Conservation (phyloP, 1,140 invertebrate species). For the Trinorchestia longiramus region DNA sequence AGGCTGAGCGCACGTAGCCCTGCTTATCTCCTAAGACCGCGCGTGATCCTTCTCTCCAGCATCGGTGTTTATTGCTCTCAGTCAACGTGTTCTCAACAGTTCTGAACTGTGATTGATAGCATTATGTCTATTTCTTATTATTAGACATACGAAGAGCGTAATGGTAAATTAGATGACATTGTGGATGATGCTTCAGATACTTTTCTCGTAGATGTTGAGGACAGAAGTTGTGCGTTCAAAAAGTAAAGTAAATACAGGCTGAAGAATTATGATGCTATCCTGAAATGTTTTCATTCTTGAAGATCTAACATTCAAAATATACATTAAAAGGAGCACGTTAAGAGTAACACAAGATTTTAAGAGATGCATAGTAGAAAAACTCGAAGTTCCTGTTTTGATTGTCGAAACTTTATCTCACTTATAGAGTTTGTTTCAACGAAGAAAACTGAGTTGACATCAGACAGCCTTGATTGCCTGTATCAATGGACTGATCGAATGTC, state of each 20-base stretch:
- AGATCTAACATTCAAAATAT: neutral
- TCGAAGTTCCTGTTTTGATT: neutral
- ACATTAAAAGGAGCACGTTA: neutral
- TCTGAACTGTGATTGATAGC: slow-evolving; percentile 33
- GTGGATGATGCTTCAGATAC: neutral
- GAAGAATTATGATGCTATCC: neutral
- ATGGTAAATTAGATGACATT: neutral
- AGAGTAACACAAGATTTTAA: neutral
- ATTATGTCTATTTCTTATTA: neutral
- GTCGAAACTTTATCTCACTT: neutral
- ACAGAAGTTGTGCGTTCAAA: neutral
- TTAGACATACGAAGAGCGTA: neutral
- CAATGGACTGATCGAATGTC: neutral
- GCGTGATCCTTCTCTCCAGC: neutral
- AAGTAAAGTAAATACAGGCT: neutral
- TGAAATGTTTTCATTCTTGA: neutral
- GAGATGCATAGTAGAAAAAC: neutral
- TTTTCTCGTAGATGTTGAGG: neutral
- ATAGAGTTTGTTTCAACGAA: neutral
- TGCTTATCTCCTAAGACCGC: neutral
- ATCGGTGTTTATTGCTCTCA: slow-evolving; percentile 40
- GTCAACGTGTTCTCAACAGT: slow-evolving; percentile 39
- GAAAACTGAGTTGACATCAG: neutral
- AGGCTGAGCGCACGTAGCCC: neutral
- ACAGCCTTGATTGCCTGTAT: neutral